Conservation (phyloP, 2,797 vertebrate genomes). For the Notoglanidium macrostoma region DNA sequence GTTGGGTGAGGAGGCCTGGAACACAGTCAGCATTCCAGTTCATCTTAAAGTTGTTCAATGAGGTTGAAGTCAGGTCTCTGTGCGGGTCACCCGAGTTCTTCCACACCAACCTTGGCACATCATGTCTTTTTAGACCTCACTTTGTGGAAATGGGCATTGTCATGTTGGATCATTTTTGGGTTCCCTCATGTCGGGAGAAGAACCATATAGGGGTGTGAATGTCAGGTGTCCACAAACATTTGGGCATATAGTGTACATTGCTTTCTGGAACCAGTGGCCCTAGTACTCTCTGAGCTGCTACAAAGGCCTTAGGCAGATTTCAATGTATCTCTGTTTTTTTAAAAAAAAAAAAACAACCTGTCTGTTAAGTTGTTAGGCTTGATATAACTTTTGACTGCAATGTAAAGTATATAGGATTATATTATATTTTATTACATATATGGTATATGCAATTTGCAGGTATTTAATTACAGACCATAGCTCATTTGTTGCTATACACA, state of each 20-base stretch:
- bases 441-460: neutral
- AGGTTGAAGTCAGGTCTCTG: neutral
- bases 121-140: too few species aligned
- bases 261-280: neutral
- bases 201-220: neutral
- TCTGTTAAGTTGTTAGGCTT: neutral
- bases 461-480: neutral
- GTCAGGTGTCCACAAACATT: neutral
- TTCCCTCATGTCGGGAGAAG: neutral
- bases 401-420: neutral
- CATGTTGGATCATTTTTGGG: neutral
- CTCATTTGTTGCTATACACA: neutral
- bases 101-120: neutral
- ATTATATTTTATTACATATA: neutral
- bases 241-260: neutral
- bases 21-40: neutral
- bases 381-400: neutral
- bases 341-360: too few species aligned
- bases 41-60: neutral
- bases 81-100: neutral
- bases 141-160: neutral
- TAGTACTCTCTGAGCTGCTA: neutral
- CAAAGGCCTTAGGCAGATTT: neutral
- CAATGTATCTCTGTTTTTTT: neutral
- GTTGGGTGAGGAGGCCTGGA: neutral